Evolutionary conservation across 2,888 invertebrate species (phyloP).

Genomic region (Mactromeris polynyma): DNA sequence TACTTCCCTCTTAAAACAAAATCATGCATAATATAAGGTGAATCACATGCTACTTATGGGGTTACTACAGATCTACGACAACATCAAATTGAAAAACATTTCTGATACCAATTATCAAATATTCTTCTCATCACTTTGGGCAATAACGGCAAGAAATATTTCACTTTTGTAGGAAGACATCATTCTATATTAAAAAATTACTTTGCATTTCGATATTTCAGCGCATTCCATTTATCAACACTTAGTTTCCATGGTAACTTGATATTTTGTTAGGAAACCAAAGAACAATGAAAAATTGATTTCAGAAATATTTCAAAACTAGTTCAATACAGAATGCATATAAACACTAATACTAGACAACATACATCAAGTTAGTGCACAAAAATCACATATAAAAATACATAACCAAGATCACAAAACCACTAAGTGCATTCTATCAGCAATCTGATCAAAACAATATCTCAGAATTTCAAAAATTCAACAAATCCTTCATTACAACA

Average conservation of each 20-base stretch:
- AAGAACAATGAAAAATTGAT: background rate
- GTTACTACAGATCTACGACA: background rate
- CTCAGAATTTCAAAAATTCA: background rate
- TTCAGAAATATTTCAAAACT: background rate
- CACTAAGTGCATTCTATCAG: background rate
- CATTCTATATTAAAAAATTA: background rate
- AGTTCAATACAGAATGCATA: background rate
- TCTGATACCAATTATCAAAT: background rate
- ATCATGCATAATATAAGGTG: constrained; percentile 41
- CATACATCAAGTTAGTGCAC: background rate
- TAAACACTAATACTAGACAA: background rate
- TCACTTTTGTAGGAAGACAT: background rate
- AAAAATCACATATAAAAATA: background rate
- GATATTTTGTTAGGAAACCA: background rate
- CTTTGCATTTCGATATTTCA: background rate
- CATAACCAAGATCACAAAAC: background rate
- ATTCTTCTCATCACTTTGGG: background rate
- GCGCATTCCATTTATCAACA: background rate
- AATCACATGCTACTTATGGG: background rate
- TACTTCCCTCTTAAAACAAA: constrained; percentile 44
- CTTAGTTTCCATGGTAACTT: background rate
- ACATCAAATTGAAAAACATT: background rate
- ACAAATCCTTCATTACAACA: background rate
- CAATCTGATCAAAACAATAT: background rate
- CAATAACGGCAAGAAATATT: background rate